These are phyloP conservation scores for Scrobipalpa costella DNA, from an alignment of 2,888 invertebrate species.

Conservation along the genomic window DNA sequence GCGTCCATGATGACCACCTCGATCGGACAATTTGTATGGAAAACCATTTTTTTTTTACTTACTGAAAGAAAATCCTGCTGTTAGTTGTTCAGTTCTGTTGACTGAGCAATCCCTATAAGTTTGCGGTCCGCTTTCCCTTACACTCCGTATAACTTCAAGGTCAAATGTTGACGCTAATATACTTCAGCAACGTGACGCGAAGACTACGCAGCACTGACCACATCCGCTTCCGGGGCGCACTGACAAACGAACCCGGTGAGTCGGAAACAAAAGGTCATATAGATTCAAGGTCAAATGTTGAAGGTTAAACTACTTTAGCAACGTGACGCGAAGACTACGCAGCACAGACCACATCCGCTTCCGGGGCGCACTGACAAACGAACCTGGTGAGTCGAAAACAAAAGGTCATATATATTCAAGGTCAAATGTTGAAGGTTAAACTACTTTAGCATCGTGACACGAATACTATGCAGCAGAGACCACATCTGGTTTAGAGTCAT, in stretches of 20 bases:
- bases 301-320: slow-evolving; percentile 82
- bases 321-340: slow-evolving; percentile 86
- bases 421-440: too few species aligned
- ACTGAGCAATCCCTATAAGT: too few species aligned
- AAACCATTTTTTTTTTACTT: too few species aligned
- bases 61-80: too few species aligned
- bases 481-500: slow-evolving; percentile 89
- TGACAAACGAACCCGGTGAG: slow-evolving; percentile 60
- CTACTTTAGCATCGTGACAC: slow-evolving; percentile 87
- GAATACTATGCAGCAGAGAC: slow-evolving; percentile 85
- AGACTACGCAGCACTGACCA: slow-evolving; percentile 86
- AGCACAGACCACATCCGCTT: slow-evolving; percentile 89
- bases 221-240: slow-evolving; percentile 86
- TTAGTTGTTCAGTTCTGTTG: too few species aligned
- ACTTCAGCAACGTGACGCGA: slow-evolving; percentile 88
- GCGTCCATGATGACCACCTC: too few species aligned
- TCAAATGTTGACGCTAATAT: too few species aligned
- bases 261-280: too few species aligned
- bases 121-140: too few species aligned
- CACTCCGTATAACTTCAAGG: not conserved
- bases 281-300: not conserved
- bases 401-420: not conserved
- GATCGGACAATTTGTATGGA: too few species aligned
- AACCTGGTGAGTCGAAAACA: slow-evolving; percentile 37
- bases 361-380: slow-evolving; percentile 81